phyloP scores from a whole-genome alignment of 1,140 invertebrate genomes.

The Bombus superbus region DNA sequence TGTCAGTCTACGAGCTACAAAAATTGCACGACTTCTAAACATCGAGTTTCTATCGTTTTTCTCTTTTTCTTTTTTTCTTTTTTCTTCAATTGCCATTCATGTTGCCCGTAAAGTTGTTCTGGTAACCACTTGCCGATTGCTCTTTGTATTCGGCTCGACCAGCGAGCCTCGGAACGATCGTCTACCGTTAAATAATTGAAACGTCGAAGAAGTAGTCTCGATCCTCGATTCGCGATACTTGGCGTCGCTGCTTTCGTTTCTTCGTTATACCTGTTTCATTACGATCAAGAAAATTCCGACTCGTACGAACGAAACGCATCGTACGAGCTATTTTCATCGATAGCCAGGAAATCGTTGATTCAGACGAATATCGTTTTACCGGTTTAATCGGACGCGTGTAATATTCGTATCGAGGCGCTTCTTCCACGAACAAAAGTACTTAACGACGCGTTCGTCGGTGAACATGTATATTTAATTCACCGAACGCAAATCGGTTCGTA shows the following conservation, averaged over 20 bases:
- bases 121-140: slow-evolving; percentile 37
- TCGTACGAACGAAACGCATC: neutral
- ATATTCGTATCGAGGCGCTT: neutral
- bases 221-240: neutral
- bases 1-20: slow-evolving; percentile 72
- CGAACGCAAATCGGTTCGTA: slow-evolving; percentile 16
- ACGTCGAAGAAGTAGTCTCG: slow-evolving; percentile 26
- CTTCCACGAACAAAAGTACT: slow-evolving; percentile 31
- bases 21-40: slow-evolving; percentile 75
- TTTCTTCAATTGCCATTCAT: slow-evolving; percentile 44
- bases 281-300: neutral
- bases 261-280: neutral
- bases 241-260: neutral
- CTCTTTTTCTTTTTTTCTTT: slow-evolving; percentile 27
- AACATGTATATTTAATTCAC: slow-evolving; percentile 10
- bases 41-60: slow-evolving; percentile 20
- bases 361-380: neutral
- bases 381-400: neutral
- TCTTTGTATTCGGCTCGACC: slow-evolving; percentile 67
- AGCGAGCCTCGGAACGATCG: slow-evolving; percentile 69
- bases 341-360: too few species aligned
- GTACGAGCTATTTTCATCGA: neutral
- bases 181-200: slow-evolving; percentile 53
- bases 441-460: slow-evolving; percentile 6
- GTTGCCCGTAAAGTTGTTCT: slow-evolving; percentile 49